Percentiles rank a stretch among this genome's conserved stretches.
phyloP scores from a whole-genome alignment of 2,797 vertebrate species.

The Gouania willdenowi region DNA sequence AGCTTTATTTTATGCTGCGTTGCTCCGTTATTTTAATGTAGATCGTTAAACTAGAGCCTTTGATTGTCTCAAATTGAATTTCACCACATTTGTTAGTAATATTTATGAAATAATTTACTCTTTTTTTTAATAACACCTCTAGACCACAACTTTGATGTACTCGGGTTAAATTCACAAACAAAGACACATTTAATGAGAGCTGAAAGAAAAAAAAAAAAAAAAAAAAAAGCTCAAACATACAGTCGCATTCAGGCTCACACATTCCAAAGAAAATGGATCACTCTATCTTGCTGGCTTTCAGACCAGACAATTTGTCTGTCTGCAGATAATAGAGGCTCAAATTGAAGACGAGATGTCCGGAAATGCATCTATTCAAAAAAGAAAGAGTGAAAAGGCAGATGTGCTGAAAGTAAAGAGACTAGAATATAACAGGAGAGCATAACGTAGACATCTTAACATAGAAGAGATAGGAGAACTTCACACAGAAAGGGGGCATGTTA shows the following conservation, averaged over 20 bases:
- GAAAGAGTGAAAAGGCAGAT: background rate
- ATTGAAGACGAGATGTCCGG: conserved; percentile 43
- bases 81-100: too few species aligned
- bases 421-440: conserved; percentile 18
- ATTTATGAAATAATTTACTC: too few species aligned
- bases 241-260: conserved; percentile 10
- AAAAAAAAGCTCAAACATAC: background rate
- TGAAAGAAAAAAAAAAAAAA: too few species aligned
- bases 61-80: too few species aligned
- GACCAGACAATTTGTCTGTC: conserved; percentile 55
- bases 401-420: conserved; percentile 2
- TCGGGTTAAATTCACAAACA: too few species aligned
- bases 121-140: too few species aligned
- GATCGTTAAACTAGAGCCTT: too few species aligned
- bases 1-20: too few species aligned
- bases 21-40: too few species aligned
- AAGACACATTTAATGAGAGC: too few species aligned
- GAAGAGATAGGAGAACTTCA: conserved; percentile 37
- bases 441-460: conserved; percentile 33
- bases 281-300: conserved; percentile 35
- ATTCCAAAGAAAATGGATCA: conserved; percentile 43
- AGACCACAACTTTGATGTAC: too few species aligned
- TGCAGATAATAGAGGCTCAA: conserved; percentile 57
- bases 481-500: conserved; percentile 72
- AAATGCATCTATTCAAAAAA: conserved; percentile 40